Percentiles rank a stretch among this genome's conserved stretches.
These are phyloP conservation scores for Anthonomus grandis DNA, from an alignment of 1,140 invertebrate genomes.

Conservation along the genomic window DNA sequence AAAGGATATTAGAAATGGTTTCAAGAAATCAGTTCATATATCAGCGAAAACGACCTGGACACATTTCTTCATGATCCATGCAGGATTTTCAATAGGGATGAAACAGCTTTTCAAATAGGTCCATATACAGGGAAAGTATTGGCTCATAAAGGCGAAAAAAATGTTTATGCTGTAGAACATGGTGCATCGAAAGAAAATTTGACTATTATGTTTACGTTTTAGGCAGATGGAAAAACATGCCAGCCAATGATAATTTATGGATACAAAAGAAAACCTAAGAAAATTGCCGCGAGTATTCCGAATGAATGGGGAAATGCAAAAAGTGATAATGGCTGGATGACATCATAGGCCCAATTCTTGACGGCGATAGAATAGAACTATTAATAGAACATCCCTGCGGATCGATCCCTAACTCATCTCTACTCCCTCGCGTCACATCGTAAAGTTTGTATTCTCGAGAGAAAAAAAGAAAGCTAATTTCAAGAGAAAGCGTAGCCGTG, in stretches of 20 bases:
- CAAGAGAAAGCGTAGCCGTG: too few species aligned
- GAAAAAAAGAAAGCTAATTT: too few species aligned
- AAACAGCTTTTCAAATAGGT: constrained; percentile 44
- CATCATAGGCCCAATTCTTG: too few species aligned
- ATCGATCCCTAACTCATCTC: too few species aligned
- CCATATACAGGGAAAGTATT: constrained; percentile 42
- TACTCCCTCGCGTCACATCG: too few species aligned
- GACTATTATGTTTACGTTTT: constrained; percentile 42
- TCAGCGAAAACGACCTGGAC: too few species aligned
- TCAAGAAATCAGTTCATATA: too few species aligned
- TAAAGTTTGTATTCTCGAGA: too few species aligned
- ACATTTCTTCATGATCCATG: constrained; percentile 31
- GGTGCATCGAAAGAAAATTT: constrained; percentile 38
- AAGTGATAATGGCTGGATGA: constrained; percentile 47
- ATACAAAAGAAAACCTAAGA: constrained; percentile 33
- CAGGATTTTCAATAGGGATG: constrained; percentile 46
- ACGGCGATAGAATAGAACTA: too few species aligned
- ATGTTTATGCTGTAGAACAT: constrained; percentile 41
- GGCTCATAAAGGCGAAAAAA: constrained; percentile 38
- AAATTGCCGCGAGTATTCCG: constrained; percentile 33
- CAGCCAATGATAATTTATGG: constrained; percentile 41
- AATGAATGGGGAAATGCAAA: constrained; percentile 40
- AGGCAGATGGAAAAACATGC: constrained; percentile 32
- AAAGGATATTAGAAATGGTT: too few species aligned
- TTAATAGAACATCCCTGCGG: too few species aligned